Percentiles rank a stretch among this genome's conserved stretches.
These are phyloP conservation scores for Chloropsis hardwickii DNA, from an alignment of 2,113 vertebrate genomes.

Conservation along the genomic window DNA sequence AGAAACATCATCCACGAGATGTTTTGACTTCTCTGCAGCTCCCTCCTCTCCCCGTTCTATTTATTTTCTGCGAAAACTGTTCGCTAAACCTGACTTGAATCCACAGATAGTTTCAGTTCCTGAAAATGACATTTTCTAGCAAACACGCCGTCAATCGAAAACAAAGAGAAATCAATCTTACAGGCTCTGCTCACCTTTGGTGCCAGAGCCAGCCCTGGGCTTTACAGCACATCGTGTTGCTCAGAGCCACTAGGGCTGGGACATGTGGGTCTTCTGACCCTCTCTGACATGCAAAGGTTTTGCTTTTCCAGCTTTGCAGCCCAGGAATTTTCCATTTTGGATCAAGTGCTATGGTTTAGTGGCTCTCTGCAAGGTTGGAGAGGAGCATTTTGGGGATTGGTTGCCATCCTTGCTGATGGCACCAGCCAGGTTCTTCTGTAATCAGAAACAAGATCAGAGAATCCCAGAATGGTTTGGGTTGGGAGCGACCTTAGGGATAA, in stretches of 20 bases:
- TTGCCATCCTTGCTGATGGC: accelerated
- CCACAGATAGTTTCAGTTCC: neutral
- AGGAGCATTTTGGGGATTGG: accelerated
- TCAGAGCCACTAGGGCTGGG: neutral
- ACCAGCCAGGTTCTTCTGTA: neutral
- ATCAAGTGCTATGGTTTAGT: accelerated
- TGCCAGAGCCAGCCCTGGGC: neutral
- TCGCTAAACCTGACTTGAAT: constrained; percentile 58
- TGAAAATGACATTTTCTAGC: constrained; percentile 39
- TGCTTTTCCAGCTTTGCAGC: neutral
- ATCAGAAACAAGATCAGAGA: neutral
- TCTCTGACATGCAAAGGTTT: accelerated
- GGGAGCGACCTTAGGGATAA: neutral
- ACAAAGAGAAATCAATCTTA: neutral
- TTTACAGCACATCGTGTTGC: neutral
- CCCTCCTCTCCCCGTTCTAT: constrained; percentile 43
- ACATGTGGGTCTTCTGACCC: neutral
- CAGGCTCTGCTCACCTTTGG: neutral
- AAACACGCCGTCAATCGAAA: neutral
- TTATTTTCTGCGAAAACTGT: constrained; percentile 34
- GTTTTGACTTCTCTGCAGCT: constrained; percentile 58
- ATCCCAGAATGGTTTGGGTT: neutral
- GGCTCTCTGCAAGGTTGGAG: neutral
- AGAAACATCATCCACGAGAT: constrained; percentile 44
- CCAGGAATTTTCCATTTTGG: neutral